Evolutionary conservation across 2,888 invertebrate species (phyloP), one percentile per base, ranked within the genome.

Genomic region (Petrolisthes manimaculis): DNA sequence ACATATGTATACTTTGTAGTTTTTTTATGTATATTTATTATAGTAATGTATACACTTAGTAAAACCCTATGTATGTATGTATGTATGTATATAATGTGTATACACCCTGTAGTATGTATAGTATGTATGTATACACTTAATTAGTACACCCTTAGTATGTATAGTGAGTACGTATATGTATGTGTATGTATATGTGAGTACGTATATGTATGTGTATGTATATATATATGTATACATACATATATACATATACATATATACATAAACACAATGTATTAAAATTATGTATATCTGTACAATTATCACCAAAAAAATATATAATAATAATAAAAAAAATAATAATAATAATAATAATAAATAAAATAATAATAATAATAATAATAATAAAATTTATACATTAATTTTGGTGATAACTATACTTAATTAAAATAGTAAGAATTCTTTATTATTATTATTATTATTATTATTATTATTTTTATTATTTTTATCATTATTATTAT

Each of bases 391-490:
- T n/a, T n/a, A n/a, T n/a, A n/a, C n/a, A n/a, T n/a, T n/a, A n/a
- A n/a, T n/a, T n/a, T n/a, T n/a, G n/a, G n/a, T n/a, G n/a, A n/a
- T n/a, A n/a, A n/a, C n/a, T n/a, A n/a, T n/a, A n/a, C n/a, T n/a
- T n/a, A 67, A 67, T 71, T 5, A 71, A 8, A 71, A n/a, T 71
- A 71, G 18, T 71, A 74, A 21, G 37, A 12, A 74, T 21, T 74
- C 37, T 21, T 5, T 6, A 4, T 21, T n/a, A 6, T 6, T 71
- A 9, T 4, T 71, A 6, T 71, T 71, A 6, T 71, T 9, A n/a
- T 6, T 71, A 71, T 71, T 71, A 71, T 71, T 71, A 71, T 71
- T 71, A 71, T 71, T 71, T n/a, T 71, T 71, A 71, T 5, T 6
- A n/a, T n/a, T n/a, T n/a, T n/a, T n/a, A n/a, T n/a, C n/a, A n/a